Percentiles rank a stretch among this genome's conserved stretches.
These are phyloP conservation scores for Rhombomys opimus DNA, from an alignment of 2,113 vertebrate species.

Conservation along the genomic window DNA sequence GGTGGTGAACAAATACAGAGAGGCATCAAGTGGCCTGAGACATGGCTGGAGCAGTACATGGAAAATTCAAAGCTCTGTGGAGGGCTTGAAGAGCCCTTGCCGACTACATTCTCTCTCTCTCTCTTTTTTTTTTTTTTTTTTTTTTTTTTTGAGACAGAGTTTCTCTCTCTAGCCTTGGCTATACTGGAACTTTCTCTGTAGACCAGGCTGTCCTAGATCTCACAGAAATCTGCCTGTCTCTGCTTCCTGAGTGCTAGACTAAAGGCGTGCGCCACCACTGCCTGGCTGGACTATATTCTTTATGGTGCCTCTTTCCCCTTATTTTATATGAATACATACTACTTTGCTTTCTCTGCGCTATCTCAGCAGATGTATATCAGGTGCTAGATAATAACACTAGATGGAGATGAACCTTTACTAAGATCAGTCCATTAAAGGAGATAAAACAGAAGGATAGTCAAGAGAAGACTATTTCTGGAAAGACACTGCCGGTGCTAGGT, in stretches of 20 bases:
- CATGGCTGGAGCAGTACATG: accelerated
- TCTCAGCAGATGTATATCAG: not conserved
- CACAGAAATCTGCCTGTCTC: not conserved
- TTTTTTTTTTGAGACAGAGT: not conserved
- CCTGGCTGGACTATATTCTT: not conserved
- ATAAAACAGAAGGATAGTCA: not conserved
- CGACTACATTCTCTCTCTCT: not conserved
- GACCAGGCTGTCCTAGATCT: not conserved
- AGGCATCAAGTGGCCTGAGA: accelerated
- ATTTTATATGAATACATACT: not conserved
- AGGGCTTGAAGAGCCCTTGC: not conserved
- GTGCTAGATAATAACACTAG: not conserved
- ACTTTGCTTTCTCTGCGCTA: conserved; percentile 20
- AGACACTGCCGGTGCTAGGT: not conserved
- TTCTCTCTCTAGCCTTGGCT: not conserved
- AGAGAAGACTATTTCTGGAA: not conserved
- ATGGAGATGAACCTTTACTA: not conserved
- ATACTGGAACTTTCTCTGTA: not conserved
- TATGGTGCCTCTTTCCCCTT: not conserved
- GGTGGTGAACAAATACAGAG: accelerated
- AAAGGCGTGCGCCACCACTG: not conserved
- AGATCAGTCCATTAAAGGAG: not conserved
- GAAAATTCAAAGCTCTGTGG: not conserved
- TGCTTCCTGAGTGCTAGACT: not conserved
- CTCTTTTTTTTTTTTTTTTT: accelerated